These are phyloP conservation scores for Pachliopta kotzebuea DNA, from an alignment of 2,888 invertebrate species.

Conservation along the genomic window DNA sequence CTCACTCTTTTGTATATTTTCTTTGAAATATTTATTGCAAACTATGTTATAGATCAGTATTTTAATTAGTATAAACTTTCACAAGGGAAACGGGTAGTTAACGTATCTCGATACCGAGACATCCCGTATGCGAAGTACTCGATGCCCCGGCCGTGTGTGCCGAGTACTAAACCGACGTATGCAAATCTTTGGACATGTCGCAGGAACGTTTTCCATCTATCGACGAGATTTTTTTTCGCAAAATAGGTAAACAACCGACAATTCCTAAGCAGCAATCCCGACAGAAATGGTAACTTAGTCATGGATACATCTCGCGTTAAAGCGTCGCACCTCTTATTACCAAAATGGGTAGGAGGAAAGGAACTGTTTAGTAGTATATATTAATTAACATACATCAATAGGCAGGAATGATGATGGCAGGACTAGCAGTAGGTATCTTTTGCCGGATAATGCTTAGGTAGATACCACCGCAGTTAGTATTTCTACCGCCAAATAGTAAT, in stretches of 20 bases:
- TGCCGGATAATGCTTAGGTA: too few relatives aligned
- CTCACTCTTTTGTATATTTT: too few relatives aligned
- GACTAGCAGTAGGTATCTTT: too few relatives aligned
- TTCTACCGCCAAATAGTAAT: too few relatives aligned
- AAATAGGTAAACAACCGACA: constrained; percentile 16
- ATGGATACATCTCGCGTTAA: constrained; percentile 16
- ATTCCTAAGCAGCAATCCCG: constrained; percentile 19
- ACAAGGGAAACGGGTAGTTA: background rate
- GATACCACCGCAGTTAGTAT: too few relatives aligned
- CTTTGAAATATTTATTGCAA: too few relatives aligned
- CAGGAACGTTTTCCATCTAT: constrained; percentile 20
- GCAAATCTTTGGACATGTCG: constrained; percentile 22
- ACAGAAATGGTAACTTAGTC: constrained; percentile 20
- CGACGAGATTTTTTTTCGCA: constrained; percentile 21
- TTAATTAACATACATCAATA: too few relatives aligned
- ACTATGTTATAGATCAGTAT: too few relatives aligned
- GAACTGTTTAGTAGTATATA: too few relatives aligned
- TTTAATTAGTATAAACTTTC: too few relatives aligned
- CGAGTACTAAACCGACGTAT: constrained; percentile 18
- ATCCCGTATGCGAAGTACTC: constrained; percentile 6
- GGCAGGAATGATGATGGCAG: too few relatives aligned
- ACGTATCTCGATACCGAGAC: background rate
- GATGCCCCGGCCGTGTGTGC: background rate
- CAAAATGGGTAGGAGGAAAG: too few relatives aligned
- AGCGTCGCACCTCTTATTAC: background rate